A percentile compares a stretch with the other conserved stretches of the same genome.
phyloP scores from a whole-genome alignment of 2,888 invertebrate species.

The Ophonus ardosiacus region DNA sequence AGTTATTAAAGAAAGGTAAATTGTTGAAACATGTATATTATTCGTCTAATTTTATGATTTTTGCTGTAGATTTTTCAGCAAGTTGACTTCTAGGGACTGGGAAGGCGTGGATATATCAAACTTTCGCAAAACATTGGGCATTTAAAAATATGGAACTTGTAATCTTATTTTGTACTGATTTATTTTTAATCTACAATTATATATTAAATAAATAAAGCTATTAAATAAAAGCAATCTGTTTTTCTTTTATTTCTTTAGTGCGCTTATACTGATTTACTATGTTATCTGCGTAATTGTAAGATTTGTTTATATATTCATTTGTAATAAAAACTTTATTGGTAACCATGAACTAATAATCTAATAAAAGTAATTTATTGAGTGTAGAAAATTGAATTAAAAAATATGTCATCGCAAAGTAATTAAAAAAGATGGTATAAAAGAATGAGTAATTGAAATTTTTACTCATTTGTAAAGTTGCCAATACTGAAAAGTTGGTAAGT shows the following conservation, averaged over 20 bases:
- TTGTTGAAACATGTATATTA: slow-evolving; percentile 31
- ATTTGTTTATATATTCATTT: slow-evolving; percentile 42
- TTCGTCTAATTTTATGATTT: slow-evolving; percentile 67
- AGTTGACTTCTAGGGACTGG: slow-evolving; percentile 79
- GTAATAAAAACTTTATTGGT: slow-evolving; percentile 38
- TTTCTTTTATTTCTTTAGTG: slow-evolving; percentile 33
- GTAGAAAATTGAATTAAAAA: slow-evolving; percentile 33
- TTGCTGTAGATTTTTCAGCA: slow-evolving; percentile 75
- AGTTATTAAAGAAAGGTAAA: slow-evolving; percentile 82
- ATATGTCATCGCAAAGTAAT: slow-evolving; percentile 36
- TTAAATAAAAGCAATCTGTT: slow-evolving; percentile 7
- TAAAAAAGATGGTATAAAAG: slow-evolving; percentile 53
- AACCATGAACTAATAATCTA: slow-evolving; percentile 59
- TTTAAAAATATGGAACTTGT: slow-evolving; percentile 18
- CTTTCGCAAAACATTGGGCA: slow-evolving; percentile 49
- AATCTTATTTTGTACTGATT: slow-evolving; percentile 11
- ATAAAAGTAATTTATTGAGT: slow-evolving; percentile 32
- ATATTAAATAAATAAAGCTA: slow-evolving; percentile 13
- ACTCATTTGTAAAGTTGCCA: slow-evolving; percentile 1
- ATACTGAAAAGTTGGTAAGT: slow-evolving; percentile 35
- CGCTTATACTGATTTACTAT: slow-evolving; percentile 3
- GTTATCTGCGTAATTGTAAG: slow-evolving; percentile 28
- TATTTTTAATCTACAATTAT: slow-evolving; percentile 10
- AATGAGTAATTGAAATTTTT: neutral
- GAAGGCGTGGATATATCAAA: slow-evolving; percentile 80